Conservation (phyloP, 2,888 invertebrate species). For the Idaea straminata region DNA sequence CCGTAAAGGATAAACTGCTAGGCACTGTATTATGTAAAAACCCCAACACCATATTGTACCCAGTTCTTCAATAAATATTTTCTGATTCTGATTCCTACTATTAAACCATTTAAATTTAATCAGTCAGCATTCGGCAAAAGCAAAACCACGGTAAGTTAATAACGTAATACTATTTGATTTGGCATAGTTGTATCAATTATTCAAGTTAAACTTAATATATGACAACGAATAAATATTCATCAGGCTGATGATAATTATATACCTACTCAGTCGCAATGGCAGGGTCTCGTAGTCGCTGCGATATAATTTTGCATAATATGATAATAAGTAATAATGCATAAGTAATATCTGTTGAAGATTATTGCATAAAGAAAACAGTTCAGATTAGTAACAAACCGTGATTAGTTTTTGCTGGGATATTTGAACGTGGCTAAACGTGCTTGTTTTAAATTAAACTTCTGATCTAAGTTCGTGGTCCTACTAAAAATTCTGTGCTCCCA, state of each 20-base stretch:
- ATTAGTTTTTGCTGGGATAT: neutral
- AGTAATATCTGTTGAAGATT: neutral
- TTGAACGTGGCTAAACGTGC: neutral
- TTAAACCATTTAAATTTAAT: neutral
- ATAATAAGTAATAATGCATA: neutral
- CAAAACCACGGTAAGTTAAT: neutral
- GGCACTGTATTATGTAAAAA: too few relatives aligned
- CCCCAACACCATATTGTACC: too few relatives aligned
- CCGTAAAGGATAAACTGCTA: too few relatives aligned
- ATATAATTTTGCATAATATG: neutral
- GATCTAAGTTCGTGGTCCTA: slow-evolving; percentile 14
- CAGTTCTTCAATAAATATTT: too few relatives aligned
- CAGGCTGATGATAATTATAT: neutral
- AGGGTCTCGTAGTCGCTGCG: neutral
- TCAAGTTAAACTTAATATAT: neutral
- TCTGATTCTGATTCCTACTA: too few relatives aligned
- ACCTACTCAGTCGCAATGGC: neutral
- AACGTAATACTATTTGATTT: neutral
- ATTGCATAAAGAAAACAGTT: neutral
- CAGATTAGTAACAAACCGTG: neutral
- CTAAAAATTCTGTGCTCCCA: slow-evolving; percentile 29
- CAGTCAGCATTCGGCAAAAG: neutral
- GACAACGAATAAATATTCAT: neutral
- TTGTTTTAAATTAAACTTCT: neutral
- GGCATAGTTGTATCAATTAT: neutral